Evolutionary conservation across 2,888 invertebrate species (phyloP).

Genomic region (Drosophila villosipedis): DNA sequence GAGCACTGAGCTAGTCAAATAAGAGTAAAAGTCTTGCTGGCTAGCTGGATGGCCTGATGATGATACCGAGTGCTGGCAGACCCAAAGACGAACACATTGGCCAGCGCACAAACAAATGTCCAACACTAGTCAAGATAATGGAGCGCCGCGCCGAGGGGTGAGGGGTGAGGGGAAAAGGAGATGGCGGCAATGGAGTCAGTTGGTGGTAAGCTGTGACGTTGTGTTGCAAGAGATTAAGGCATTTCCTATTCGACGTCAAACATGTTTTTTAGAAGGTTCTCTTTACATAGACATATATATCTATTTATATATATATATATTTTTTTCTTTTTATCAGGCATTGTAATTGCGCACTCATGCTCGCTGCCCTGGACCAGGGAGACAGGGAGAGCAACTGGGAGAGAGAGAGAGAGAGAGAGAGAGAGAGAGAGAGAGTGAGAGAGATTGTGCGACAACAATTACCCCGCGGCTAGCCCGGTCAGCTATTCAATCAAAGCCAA

Average conservation of each 20-base stretch:
- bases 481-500: constrained; percentile 75
- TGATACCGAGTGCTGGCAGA: constrained; percentile 21
- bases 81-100: constrained; percentile 31
- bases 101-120: constrained; percentile 59
- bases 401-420: background rate
- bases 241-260: constrained; percentile 78
- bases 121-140: constrained; percentile 56
- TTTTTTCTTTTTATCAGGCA: constrained; percentile 50
- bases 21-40: constrained; percentile 30
- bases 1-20: constrained; percentile 48
- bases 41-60: constrained; percentile 25
- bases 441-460: constrained; percentile 73
- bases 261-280: constrained; percentile 55
- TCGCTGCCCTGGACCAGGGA: constrained; percentile 37
- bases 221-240: constrained; percentile 68
- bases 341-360: constrained; percentile 78
- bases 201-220: constrained; percentile 56
- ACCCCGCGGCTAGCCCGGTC: constrained; percentile 69
- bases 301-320: background rate
- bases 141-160: background rate
- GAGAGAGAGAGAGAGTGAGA: constrained; percentile 1
- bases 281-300: background rate
- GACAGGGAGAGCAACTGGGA: background rate
- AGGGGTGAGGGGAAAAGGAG: background rate
- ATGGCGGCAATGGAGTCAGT: constrained; percentile 12